Conservation (phyloP, 2,888 invertebrate genomes). For the Metalampra italica region DNA sequence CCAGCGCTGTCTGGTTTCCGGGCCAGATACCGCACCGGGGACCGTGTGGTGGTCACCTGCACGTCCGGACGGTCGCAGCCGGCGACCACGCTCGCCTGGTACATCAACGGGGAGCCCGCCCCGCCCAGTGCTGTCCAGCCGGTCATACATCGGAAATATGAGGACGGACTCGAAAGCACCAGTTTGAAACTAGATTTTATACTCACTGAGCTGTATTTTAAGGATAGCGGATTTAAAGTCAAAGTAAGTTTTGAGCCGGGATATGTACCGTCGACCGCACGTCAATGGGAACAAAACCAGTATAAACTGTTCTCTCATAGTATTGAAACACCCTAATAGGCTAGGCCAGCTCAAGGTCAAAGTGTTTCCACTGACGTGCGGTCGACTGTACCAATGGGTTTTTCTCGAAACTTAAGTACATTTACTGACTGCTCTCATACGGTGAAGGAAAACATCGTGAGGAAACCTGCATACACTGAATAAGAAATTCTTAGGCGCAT, state of each 20-base stretch:
- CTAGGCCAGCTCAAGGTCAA: too few species aligned
- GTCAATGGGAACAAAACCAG: too few species aligned
- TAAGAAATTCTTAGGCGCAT: too few species aligned
- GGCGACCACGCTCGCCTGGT: constrained; percentile 90
- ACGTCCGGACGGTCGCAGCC: constrained; percentile 90
- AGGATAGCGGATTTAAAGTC: constrained; percentile 90
- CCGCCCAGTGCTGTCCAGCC: constrained; percentile 71
- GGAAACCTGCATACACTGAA: too few species aligned
- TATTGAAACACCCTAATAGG: too few species aligned
- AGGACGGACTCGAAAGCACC: constrained; percentile 86
- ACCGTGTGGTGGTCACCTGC: constrained; percentile 90
- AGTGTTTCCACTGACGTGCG: too few species aligned
- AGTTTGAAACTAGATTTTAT: constrained; percentile 88
- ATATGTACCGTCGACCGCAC: too few species aligned
- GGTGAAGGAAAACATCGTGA: too few species aligned
- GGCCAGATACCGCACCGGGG: constrained; percentile 89
- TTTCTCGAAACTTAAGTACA: too few species aligned
- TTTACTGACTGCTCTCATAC: too few species aligned
- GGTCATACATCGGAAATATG: constrained; percentile 68
- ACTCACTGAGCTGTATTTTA: constrained; percentile 89
- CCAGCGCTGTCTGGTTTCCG: constrained; percentile 90
- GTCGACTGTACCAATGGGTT: too few species aligned
- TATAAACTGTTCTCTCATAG: too few species aligned
- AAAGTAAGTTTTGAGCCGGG: constrained; percentile 77
- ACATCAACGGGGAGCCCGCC: constrained; percentile 90